Evolutionary conservation across 2,113 vertebrate species (phyloP), one percentile per base, ranked within the genome.

Genomic region (Numida meleagris): DNA sequence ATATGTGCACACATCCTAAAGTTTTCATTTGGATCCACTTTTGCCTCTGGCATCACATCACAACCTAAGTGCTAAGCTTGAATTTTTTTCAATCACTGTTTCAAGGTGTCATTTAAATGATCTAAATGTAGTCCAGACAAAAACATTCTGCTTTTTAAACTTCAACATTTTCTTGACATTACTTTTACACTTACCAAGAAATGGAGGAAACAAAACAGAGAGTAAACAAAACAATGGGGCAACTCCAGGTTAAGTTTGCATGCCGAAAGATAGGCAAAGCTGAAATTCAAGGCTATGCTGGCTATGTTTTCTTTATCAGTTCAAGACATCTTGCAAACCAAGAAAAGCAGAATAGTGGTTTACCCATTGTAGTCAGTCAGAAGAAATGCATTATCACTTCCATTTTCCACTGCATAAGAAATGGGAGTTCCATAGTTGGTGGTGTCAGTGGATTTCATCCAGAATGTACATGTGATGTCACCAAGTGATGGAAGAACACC

Each of bases 281-380:
- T 84, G 51, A 31, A 33, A 73, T n/a, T 75, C 27, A 48, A 57
- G 31, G 40, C 27, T 79, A 65, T 31, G 29, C 53, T 58, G 34
- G 19, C 40, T 34, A 24, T 14, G 8, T 9, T 59, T 73, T 27
- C 36, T 73, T 66, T 73, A 76, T 50, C 24, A 85, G n/a, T 73
- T 57, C 15, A 79, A 74, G 36, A 42, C 2, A 74, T 19, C 12
- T 19, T 27, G 12, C 21, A 80, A 38, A 14, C 13, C 72, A 55
- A 6, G 74, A 51, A 63, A 78, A 84, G 31, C 21, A 75, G 25
- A 74, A 76, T n/a, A 74, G 5, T 76, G 24, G 86, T 97, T 98
- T 97, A 99, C 99, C 99, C 99, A 15, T 99, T 99, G 96, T 99
- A 99, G 97, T 99, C 99, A 14, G 99, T 99, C 68, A 99, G 98